Evolutionary conservation across 2,113 vertebrate species (phyloP).

Genomic region (Dermatemys mawii): DNA sequence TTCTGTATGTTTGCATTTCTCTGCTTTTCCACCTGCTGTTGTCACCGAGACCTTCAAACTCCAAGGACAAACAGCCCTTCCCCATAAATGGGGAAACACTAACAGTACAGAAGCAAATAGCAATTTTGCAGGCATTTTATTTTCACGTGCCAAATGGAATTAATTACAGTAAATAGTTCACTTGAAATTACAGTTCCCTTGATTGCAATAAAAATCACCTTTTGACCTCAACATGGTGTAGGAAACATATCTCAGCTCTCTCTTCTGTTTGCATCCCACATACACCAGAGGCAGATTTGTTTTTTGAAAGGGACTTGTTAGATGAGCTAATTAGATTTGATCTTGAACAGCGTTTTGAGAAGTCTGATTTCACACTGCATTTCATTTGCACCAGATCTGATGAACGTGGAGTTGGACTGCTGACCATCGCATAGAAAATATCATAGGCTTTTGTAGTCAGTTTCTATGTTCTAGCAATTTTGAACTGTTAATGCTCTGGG

Average conservation of each 20-base stretch:
- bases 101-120: neutral
- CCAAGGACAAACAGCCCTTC: neutral
- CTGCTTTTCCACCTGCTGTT: neutral
- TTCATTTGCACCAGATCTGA: neutral
- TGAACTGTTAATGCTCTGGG: neutral
- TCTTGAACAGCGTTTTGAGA: neutral
- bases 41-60: neutral
- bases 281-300: neutral
- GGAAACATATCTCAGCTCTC: conserved; percentile 18
- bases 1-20: neutral
- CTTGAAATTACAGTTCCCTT: neutral
- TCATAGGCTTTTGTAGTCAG: neutral
- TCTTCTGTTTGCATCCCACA: neutral
- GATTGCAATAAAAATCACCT: conserved; percentile 15
- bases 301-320: neutral
- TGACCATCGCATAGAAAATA: neutral
- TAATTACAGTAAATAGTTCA: conserved; percentile 34
- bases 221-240: neutral
- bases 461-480: neutral
- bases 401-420: neutral
- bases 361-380: neutral
- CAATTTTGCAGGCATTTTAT: neutral
- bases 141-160: neutral
- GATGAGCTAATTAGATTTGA: neutral
- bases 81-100: neutral